Evolutionary conservation across 2,888 invertebrate species (phyloP), one percentile per base, ranked within the genome.

Genomic region (Dermolepida albohirtum): DNA sequence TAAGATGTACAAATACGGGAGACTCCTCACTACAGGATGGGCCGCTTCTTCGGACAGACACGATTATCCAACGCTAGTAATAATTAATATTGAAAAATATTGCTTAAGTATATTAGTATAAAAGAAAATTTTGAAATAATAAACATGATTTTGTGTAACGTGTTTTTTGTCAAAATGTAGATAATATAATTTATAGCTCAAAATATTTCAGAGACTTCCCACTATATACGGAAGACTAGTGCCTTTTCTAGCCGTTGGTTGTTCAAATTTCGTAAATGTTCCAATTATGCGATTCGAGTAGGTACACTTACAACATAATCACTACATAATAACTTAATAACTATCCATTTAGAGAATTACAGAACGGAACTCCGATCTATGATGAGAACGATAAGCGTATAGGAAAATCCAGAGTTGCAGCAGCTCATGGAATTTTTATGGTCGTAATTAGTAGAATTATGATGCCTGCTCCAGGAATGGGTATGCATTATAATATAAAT

Each of bases 211-310:
- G 90, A 86, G 85, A 73, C 89, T 90, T 78, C 92, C 92, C 55
- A 91, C 94, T 1, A 80, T 95, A 66, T 88, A 91, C 73, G 95
- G 93, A 2, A 89, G 98, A 17, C 87, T 97, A 78, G 98, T 99
- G 16, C 99, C 99, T 0, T 93, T 98, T 80, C 93, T 90, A 40
- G 98, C 98, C 0, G 98, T 99, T 0, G 94, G 96, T 59, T 94
- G 96, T 41, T 98, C 98, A 54, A 99, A 99, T 85, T 96, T 95
- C 81, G 94, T 99, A 80, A 99, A 99, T 85, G 97, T 99, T 78
- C 99, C 99, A 7, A 89, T 97, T 87, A 99, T 99, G 98, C 89
- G 99, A 80, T 90, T 92, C 83, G 89, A 88, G 94, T 94, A 83
- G 81, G 86, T 51, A 1, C 22, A 93, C 10, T 70, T 87, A 0